Percentiles rank a stretch among this genome's conserved stretches.
These are phyloP conservation scores for Drusus annulatus DNA, from an alignment of 1,140 invertebrate genomes.

Conservation along the genomic window DNA sequence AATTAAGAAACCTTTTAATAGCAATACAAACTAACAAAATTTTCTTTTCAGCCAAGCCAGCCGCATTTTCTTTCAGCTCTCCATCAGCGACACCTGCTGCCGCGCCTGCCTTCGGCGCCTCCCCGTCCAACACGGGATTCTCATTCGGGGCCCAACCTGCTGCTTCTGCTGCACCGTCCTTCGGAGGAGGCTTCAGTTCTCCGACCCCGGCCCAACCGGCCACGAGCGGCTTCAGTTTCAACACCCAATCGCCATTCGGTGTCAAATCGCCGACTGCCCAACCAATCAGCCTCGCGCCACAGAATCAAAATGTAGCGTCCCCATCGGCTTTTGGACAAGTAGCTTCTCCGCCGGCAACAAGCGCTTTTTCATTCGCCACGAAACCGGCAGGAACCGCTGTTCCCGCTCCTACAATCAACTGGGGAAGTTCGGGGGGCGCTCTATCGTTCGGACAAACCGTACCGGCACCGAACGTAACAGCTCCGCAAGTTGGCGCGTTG, in stretches of 20 bases:
- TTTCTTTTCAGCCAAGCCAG: slow-evolving; percentile 45
- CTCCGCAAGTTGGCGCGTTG: slow-evolving; percentile 8
- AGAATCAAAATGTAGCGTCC: slow-evolving; percentile 30
- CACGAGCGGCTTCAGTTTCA: slow-evolving; percentile 58
- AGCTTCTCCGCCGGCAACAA: slow-evolving; percentile 41
- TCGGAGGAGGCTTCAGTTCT: slow-evolving; percentile 57
- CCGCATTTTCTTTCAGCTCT: slow-evolving; percentile 47
- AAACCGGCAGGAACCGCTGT: slow-evolving; percentile 3
- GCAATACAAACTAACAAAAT: neutral
- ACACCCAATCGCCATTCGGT: slow-evolving; percentile 57
- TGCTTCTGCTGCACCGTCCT: slow-evolving; percentile 14
- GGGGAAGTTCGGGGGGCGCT: neutral
- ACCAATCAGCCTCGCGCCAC: slow-evolving; percentile 57
- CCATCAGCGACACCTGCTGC: slow-evolving; percentile 62
- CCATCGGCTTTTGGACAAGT: slow-evolving; percentile 57
- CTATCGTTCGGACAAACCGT: slow-evolving; percentile 33
- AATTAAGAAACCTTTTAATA: too few species aligned
- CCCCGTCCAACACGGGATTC: slow-evolving; percentile 45
- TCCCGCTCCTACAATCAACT: slow-evolving; percentile 45
- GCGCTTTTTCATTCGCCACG: slow-evolving; percentile 47
- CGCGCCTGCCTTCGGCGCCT: slow-evolving; percentile 64
- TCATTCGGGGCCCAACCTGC: slow-evolving; percentile 19
- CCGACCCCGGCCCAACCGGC: slow-evolving; percentile 59
- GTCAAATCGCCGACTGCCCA: slow-evolving; percentile 60
- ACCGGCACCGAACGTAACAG: neutral